Conservation (phyloP, 2,888 invertebrate species). For the Teleogryllus oceanicus region DNA sequence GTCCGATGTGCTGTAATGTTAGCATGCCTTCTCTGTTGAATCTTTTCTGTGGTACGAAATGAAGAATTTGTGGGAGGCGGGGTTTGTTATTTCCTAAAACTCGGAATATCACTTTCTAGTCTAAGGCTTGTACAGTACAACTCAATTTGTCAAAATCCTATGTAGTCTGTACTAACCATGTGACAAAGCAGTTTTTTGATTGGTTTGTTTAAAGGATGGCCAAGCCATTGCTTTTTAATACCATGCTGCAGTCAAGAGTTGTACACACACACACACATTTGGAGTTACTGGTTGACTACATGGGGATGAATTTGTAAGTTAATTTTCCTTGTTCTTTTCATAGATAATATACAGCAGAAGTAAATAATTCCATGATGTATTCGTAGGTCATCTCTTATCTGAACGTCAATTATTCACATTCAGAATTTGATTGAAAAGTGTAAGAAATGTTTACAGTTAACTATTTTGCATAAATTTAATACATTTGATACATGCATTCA, state of each 20-base stretch:
- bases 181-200: not conserved
- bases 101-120: not conserved
- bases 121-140: constrained; percentile 12
- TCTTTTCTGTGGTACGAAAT: not conserved
- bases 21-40: constrained; percentile 12
- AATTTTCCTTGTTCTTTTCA: not conserved
- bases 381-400: constrained; percentile 2
- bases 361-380: not conserved
- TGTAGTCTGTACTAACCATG: not conserved
- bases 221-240: not conserved
- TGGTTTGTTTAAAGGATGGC: not conserved
- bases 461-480: constrained; percentile 18
- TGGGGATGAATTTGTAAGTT: not conserved
- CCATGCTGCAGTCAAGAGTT: not conserved
- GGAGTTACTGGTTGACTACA: not conserved
- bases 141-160: not conserved
- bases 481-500: constrained; percentile 9
- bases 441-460: not conserved
- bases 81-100: constrained; percentile 10
- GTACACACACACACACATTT: not conserved
- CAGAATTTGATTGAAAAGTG: not conserved
- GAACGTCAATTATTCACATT: constrained; percentile 10
- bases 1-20: constrained; percentile 18
- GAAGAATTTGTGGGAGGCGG: not conserved
- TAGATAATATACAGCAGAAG: not conserved